Conservation (phyloP, 2,888 invertebrate genomes). For the Agriotes lineatus region DNA sequence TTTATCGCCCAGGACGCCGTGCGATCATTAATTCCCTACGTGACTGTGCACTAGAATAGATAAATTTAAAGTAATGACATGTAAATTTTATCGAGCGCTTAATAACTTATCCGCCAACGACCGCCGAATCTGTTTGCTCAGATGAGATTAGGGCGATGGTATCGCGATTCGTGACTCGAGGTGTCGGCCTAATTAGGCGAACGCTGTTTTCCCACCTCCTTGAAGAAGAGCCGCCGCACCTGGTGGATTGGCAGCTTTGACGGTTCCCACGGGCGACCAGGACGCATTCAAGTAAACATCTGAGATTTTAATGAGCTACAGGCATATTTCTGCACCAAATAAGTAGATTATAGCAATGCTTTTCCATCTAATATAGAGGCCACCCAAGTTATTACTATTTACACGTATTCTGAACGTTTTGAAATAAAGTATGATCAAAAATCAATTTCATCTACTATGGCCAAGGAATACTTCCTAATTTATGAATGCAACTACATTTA, state of each 20-base stretch:
- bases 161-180: conserved; percentile 43
- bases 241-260: conserved; percentile 26
- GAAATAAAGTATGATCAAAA: too few relatives aligned
- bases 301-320: too few relatives aligned
- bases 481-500: too few relatives aligned
- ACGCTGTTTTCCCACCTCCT: conserved; percentile 45
- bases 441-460: too few relatives aligned
- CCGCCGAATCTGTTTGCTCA: conserved; percentile 21
- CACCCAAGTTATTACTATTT: too few relatives aligned
- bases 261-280: not conserved
- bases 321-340: too few relatives aligned
- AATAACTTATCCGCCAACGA: conserved; percentile 11
- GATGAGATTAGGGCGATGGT: conserved; percentile 39
- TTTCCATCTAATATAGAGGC: too few relatives aligned
- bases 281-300: too few relatives aligned
- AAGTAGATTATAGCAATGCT: too few relatives aligned
- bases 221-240: conserved; percentile 35
- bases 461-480: too few relatives aligned
- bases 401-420: too few relatives aligned
- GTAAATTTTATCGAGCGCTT: conserved; percentile 6
- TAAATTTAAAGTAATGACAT: conserved; percentile 22
- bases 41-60: not conserved
- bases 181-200: conserved; percentile 49
- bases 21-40: conserved; percentile 1
- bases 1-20: not conserved